Evolutionary conservation across 2,113 vertebrate species (phyloP).

Genomic region (Corapipo altera): DNA sequence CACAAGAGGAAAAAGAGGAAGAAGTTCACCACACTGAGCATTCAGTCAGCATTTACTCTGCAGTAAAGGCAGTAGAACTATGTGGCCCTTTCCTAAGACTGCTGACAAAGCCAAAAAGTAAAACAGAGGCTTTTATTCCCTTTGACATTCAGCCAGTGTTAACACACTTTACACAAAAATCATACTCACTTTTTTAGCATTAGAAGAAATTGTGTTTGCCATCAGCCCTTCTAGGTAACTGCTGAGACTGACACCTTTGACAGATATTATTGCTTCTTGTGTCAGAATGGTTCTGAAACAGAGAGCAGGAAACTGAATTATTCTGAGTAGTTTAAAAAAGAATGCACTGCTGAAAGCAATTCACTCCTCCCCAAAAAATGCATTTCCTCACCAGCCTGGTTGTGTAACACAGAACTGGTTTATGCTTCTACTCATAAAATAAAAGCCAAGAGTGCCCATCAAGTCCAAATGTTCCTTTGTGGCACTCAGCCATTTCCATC

Average conservation of each 20-base stretch:
- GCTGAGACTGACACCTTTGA: constrained; percentile 95
- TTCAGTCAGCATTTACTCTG: not conserved
- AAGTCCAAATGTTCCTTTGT: not conserved
- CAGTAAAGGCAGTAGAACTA: not conserved
- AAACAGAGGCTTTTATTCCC: not conserved
- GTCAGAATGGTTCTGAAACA: constrained; percentile 87
- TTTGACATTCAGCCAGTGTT: not conserved
- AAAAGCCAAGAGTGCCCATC: not conserved
- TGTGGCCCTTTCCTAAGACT: rapidly evolving
- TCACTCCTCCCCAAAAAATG: not conserved
- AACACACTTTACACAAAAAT: not conserved
- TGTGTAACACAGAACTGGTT: not conserved
- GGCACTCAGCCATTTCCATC: not conserved
- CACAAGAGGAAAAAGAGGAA: not conserved
- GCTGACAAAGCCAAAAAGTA: not conserved
- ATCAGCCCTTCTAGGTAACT: constrained; percentile 95
- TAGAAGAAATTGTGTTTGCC: constrained; percentile 91
- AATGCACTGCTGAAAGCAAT: not conserved
- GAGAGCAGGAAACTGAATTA: not conserved
- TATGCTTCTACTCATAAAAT: not conserved
- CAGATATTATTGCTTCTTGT: constrained; percentile 95
- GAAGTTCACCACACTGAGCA: not conserved
- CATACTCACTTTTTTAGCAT: constrained; percentile 89
- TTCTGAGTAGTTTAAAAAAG: not conserved
- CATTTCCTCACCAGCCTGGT: not conserved